Conservation (phyloP, 2,888 invertebrate species). For the Trichogramma dendrolimi region DNA sequence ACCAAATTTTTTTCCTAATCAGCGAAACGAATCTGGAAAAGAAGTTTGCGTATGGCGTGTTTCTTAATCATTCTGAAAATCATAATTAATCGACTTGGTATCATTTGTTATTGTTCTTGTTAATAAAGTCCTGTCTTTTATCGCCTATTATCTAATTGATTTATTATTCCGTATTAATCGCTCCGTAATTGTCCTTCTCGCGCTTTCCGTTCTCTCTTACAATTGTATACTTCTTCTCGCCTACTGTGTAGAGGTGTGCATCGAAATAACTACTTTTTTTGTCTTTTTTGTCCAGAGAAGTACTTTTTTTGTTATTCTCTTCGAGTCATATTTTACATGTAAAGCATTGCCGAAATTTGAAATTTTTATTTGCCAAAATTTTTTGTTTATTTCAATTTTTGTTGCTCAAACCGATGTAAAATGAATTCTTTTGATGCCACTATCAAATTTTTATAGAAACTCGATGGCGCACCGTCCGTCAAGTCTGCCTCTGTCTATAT, state of each 20-base stretch:
- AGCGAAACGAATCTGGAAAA: constrained; percentile 22
- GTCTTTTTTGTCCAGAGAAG: constrained; percentile 1
- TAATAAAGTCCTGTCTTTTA: constrained; percentile 24
- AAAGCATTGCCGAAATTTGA: constrained; percentile 12
- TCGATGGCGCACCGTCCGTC: constrained; percentile 26
- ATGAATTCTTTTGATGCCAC: constrained; percentile 1
- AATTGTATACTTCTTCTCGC: constrained; percentile 13
- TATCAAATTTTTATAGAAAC: constrained; percentile 25
- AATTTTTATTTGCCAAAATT: no score
- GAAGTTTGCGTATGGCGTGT: constrained; percentile 24
- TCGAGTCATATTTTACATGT: constrained; percentile 10
- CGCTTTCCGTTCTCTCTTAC: constrained; percentile 9
- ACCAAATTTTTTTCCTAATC: constrained; percentile 25
- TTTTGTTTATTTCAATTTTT: no score
- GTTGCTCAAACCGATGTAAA: no score
- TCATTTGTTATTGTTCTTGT: constrained; percentile 22
- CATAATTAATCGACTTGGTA: constrained; percentile 26
- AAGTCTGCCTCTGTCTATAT: constrained; percentile 20
- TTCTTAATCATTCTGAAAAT: constrained; percentile 27
- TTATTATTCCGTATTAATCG: constrained; percentile 1
- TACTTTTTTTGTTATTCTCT: not conserved
- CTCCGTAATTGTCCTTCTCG: constrained; percentile 4
- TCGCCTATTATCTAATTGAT: constrained; percentile 6
- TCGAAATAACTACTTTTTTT: constrained; percentile 21
- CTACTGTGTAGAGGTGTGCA: constrained; percentile 21